Evolutionary conservation across 2,888 invertebrate genomes (phyloP).

Genomic region (Drosophila infuscata): DNA sequence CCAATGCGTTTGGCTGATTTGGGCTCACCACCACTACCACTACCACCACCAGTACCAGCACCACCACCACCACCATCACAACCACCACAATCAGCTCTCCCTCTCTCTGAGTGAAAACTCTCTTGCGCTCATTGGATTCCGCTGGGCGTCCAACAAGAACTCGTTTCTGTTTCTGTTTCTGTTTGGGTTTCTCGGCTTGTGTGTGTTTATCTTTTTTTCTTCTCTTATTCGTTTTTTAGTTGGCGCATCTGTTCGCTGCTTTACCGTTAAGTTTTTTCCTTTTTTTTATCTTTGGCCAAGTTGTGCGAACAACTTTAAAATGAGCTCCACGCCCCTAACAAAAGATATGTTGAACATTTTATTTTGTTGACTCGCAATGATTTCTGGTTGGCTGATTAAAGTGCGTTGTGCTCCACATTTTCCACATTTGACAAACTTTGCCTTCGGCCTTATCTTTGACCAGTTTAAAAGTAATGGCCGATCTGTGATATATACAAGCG

Average conservation of each 20-base stretch:
- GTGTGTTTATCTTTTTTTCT: neutral
- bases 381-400: constrained; percentile 81
- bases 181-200: constrained; percentile 8
- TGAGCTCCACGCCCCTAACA: constrained; percentile 62
- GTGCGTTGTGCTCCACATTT: constrained; percentile 55
- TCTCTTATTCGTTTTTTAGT: constrained; percentile 45
- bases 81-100: constrained; percentile 21
- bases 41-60: constrained; percentile 33
- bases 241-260: constrained; percentile 75
- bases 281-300: constrained; percentile 36
- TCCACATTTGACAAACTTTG: constrained; percentile 16
- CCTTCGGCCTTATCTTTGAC: constrained; percentile 28
- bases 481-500: constrained; percentile 20
- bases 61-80: constrained; percentile 32
- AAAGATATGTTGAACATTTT: constrained; percentile 1
- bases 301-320: constrained; percentile 59
- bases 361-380: constrained; percentile 24
- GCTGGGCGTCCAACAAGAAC: constrained; percentile 65
- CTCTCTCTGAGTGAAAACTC: constrained; percentile 53
- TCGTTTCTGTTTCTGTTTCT: constrained; percentile 32
- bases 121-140: constrained; percentile 47
- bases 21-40: constrained; percentile 41
- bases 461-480: constrained; percentile 40
- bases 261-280: constrained; percentile 64
- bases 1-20: constrained; percentile 82